A percentile compares a stretch with the other conserved stretches of the same genome.
phyloP scores from a whole-genome alignment of 2,888 invertebrate genomes.

The Idaea dimidiata region DNA sequence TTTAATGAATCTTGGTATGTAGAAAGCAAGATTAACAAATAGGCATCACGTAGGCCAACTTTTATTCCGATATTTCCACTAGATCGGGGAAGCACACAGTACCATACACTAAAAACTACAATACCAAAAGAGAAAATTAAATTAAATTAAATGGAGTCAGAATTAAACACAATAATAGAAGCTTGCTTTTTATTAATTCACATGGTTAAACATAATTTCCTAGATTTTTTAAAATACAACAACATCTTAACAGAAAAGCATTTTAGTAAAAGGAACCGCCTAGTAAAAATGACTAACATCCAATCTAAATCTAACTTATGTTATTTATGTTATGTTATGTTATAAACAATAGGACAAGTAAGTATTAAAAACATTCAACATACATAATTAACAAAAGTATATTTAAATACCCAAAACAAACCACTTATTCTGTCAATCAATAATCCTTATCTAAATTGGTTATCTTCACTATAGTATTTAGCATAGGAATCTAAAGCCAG shows the following conservation, averaged over 20 bases:
- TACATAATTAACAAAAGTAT: neutral
- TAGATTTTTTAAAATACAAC: neutral
- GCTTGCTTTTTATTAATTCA: neutral
- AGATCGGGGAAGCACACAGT: no score
- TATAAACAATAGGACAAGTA: neutral
- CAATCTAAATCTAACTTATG: neutral
- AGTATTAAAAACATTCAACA: neutral
- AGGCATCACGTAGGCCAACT: no score
- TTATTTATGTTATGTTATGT: neutral
- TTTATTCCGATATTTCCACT: no score
- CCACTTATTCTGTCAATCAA: slow-evolving; percentile 26
- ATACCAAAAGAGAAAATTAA: slow-evolving; percentile 13
- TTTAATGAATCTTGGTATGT: no score
- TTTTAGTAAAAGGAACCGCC: neutral
- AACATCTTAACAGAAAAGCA: neutral
- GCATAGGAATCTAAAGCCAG: neutral
- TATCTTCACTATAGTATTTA: neutral
- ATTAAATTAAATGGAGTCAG: slow-evolving; percentile 2
- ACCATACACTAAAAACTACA: no score
- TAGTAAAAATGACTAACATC: neutral
- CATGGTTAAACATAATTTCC: neutral
- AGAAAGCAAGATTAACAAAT: no score
- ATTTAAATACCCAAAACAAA: slow-evolving; percentile 7
- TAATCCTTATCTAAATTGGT: slow-evolving; percentile 3
- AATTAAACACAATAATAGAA: neutral